Evolutionary conservation across 2,797 vertebrate genomes (phyloP).

Genomic region (Microhierax caerulescens): DNA sequence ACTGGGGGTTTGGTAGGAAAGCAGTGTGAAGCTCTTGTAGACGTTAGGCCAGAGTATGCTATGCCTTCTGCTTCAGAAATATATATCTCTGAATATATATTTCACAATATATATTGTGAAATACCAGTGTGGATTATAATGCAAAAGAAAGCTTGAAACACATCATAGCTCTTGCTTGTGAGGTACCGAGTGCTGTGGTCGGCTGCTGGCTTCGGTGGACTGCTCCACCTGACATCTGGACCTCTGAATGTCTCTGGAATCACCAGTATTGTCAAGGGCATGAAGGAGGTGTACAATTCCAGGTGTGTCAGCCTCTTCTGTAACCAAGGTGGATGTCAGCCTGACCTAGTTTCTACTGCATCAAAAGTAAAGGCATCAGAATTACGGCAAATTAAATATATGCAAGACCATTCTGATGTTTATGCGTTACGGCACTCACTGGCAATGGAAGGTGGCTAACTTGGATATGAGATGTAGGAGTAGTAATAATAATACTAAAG

Average conservation of each 20-base stretch:
- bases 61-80: neutral
- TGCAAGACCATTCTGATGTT: neutral
- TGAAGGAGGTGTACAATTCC: neutral
- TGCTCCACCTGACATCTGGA: accelerated
- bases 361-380: neutral
- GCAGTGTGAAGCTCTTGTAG: neutral
- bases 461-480: neutral
- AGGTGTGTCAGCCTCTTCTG: neutral
- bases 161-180: neutral
- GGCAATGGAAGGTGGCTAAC: neutral
- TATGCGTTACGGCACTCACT: neutral
- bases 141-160: neutral
- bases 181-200: neutral
- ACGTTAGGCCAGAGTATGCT: accelerated
- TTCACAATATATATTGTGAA: too few relatives aligned
- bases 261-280: neutral
- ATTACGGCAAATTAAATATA: neutral
- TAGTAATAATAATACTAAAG: neutral
- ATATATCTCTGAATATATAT: too few relatives aligned
- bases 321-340: neutral
- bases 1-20: neutral
- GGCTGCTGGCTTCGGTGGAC: neutral
- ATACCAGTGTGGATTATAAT: neutral
- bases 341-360: neutral
- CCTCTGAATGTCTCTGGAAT: neutral